These are phyloP conservation scores for Antheraea pernyi DNA, from an alignment of 1,140 invertebrate species.

Conservation along the genomic window DNA sequence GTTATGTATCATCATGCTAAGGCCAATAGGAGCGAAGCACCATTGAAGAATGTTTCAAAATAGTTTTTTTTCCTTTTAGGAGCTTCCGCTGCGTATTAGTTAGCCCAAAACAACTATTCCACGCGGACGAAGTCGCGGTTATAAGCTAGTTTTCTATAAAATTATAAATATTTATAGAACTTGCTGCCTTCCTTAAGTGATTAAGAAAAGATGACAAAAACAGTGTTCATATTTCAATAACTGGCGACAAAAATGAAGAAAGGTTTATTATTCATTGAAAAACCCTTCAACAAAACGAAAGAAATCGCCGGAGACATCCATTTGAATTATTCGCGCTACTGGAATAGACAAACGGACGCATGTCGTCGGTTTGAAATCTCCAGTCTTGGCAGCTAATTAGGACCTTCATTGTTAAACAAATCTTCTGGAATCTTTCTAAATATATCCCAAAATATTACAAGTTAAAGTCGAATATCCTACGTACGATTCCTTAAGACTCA, in stretches of 20 bases:
- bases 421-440: slow-evolving; percentile 52
- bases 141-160: no score
- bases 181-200: no score
- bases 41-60: no score
- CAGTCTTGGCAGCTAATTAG: slow-evolving; percentile 77
- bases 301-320: slow-evolving; percentile 71
- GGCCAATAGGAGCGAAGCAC: no score
- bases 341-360: slow-evolving; percentile 59
- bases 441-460: slow-evolving; percentile 32
- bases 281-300: slow-evolving; percentile 46
- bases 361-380: slow-evolving; percentile 42
- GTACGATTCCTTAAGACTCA: slow-evolving; percentile 45
- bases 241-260: background rate
- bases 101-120: no score
- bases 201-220: no score
- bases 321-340: slow-evolving; percentile 75
- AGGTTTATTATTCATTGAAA: background rate
- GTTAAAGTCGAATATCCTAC: slow-evolving; percentile 47
- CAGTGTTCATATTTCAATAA: no score
- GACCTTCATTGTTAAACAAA: slow-evolving; percentile 71
- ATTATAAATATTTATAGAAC: no score
- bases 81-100: no score
- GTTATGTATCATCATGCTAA: no score
- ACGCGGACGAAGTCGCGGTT: no score
- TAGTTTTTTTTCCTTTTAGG: no score